Base-by-base conservation (phyloP, 2,797 vertebrate genomes). In the Pseudochromis fuscus region DNA sequence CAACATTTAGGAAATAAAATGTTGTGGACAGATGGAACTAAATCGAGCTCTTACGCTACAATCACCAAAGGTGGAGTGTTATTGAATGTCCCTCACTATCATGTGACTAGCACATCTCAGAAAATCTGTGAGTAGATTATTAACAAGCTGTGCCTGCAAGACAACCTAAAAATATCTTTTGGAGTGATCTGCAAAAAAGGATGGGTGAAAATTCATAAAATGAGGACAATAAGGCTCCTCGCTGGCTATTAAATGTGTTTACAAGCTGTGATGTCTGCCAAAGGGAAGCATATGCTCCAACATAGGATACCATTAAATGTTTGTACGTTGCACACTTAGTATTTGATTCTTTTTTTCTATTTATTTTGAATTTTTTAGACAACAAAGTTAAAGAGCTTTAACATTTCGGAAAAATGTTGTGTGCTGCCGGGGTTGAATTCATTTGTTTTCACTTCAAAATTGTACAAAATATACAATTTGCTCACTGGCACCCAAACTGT, bases 111-210 rank as follows among this genome's bases (percentile, higher is more conserved):
- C 71, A 49, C 51, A 35, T 66, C 15, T 28, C 50, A 57, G 68
- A 72, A 78, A 67, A 78, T 50, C 51, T 78, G 68, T 67, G 61
- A 63, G 75, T 27, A 67, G 57, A 72, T 58, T 52, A 53, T 53
- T 56, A 77, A 72, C 56, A 72, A 37, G 28, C 62, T 30, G 24
- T 30, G 24, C 46, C 31, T 51, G 35, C 18, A 21, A 72, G 62
- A 67, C 49, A 66, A 51, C 35, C 52, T 27, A 50, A 67, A 77
- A 57, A 72, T 67, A 72, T 63, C 48, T 57, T 28, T 28, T 51
- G 31, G 57, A 63, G 31, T 7, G 21, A 38, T 58, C 37, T 38
- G 24, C 51, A 42, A 24, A 18, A 38, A 58, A 61, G 25, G 21
- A 38, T 62, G 52, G 44, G 28, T 63, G 38, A 51, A 62, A 57